phyloP scores from a whole-genome alignment of 2,888 invertebrate species.

The Volucella inanis region DNA sequence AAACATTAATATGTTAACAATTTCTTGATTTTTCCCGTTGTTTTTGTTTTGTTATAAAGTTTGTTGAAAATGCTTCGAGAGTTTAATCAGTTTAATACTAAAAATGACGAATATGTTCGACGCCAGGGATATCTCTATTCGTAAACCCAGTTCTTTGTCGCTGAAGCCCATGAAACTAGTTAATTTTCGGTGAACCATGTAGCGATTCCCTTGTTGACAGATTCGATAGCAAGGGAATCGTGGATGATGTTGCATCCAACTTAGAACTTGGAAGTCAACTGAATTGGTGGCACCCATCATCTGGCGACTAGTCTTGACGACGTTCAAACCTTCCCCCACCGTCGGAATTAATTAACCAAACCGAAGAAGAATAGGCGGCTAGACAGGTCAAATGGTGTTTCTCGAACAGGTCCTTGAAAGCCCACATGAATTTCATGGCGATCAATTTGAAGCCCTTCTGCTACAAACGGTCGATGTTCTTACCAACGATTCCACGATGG shows the following conservation, averaged over 20 bases:
- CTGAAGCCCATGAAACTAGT: constrained; percentile 92
- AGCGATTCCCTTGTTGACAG: constrained; percentile 96
- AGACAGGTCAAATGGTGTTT: constrained; percentile 97
- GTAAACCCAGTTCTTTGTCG: constrained; percentile 94
- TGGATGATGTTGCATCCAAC: constrained; percentile 98
- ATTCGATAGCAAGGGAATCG: constrained; percentile 98
- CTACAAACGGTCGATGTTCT: too few relatives aligned
- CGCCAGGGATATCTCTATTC: constrained; percentile 85
- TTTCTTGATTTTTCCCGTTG: constrained; percentile 27
- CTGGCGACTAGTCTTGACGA: constrained; percentile 96
- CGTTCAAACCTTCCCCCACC: constrained; percentile 98
- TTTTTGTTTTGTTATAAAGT: constrained; percentile 47
- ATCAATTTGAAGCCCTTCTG: too few relatives aligned
- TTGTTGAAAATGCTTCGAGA: constrained; percentile 67
- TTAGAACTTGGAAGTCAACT: constrained; percentile 95
- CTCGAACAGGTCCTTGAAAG: constrained; percentile 92
- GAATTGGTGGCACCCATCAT: constrained; percentile 99
- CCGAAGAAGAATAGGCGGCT: constrained; percentile 96
- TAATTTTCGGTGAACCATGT: constrained; percentile 97
- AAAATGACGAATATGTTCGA: constrained; percentile 30
- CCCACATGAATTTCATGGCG: too few relatives aligned
- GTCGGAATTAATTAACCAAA: constrained; percentile 94
- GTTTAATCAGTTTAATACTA: constrained; percentile 64
- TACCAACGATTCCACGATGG: too few relatives aligned
- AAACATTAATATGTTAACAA: too few relatives aligned